phyloP scores from a whole-genome alignment of 2,888 invertebrate genomes.

The Tyria jacobaeae region DNA sequence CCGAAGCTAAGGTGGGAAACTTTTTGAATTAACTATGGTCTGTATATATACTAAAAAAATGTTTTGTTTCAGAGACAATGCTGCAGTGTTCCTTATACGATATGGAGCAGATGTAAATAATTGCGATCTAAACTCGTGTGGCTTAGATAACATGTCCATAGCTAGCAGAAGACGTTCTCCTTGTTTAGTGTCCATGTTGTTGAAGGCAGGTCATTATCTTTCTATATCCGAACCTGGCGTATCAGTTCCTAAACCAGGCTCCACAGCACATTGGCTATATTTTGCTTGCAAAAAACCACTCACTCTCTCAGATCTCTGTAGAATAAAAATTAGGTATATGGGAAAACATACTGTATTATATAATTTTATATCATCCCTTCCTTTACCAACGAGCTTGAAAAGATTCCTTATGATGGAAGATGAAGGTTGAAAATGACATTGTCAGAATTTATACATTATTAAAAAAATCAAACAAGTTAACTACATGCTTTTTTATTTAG shows the following conservation, averaged over 20 bases:
- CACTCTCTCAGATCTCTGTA: slow-evolving; percentile 84
- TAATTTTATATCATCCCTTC: slow-evolving; percentile 71
- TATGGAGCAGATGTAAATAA: slow-evolving; percentile 89
- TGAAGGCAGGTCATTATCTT: slow-evolving; percentile 75
- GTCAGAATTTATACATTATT: slow-evolving; percentile 15
- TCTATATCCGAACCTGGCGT: slow-evolving; percentile 29
- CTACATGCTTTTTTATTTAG: slow-evolving; percentile 45
- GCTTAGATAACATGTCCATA: slow-evolving; percentile 85
- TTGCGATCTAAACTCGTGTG: slow-evolving; percentile 84
- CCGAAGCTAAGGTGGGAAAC: no score
- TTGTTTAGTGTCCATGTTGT: slow-evolving; percentile 68
- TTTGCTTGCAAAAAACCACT: slow-evolving; percentile 80
- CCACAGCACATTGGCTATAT: slow-evolving; percentile 74
- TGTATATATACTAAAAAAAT: not conserved
- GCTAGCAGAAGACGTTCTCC: slow-evolving; percentile 74
- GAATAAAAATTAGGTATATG: slow-evolving; percentile 81
- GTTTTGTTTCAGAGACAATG: slow-evolving; percentile 74
- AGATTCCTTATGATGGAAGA: slow-evolving; percentile 87
- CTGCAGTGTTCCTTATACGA: slow-evolving; percentile 86
- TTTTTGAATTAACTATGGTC: no score
- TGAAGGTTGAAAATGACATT: slow-evolving; percentile 51
- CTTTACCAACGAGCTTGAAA: slow-evolving; percentile 86
- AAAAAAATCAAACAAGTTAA: slow-evolving; percentile 27
- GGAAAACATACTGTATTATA: slow-evolving; percentile 69
- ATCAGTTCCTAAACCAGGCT: slow-evolving; percentile 52